Conservation (phyloP, 2,113 vertebrate genomes). For the Podarcis raffonei region DNA sequence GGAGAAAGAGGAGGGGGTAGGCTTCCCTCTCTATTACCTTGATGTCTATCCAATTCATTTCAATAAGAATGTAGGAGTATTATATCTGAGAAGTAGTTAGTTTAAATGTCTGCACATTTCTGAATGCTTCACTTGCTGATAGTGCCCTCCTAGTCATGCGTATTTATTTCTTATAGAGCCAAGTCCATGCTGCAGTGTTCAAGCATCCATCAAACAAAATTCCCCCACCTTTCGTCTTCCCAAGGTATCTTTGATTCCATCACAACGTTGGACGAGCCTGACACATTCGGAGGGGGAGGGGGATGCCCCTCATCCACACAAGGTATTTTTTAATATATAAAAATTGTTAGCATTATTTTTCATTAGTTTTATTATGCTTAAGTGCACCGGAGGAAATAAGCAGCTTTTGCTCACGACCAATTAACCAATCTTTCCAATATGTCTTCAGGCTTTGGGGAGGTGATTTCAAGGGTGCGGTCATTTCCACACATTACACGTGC, state of each 20-base stretch:
- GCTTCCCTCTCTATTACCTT: slow-evolving; percentile 2
- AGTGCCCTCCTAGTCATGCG: slow-evolving; percentile 5
- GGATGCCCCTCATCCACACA: no score
- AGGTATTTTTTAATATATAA: not conserved
- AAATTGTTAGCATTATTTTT: no score
- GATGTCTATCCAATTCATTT: slow-evolving; percentile 16
- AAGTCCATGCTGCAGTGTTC: not conserved
- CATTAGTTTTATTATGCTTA: not conserved
- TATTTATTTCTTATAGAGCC: slow-evolving; percentile 8
- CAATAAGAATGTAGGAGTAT: not conserved
- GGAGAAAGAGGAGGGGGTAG: not conserved
- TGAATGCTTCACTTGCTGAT: slow-evolving; percentile 8
- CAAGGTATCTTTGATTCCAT: not conserved
- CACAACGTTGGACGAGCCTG: not conserved
- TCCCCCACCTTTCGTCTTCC: not conserved
- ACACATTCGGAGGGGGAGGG: not conserved
- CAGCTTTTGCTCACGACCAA: not conserved
- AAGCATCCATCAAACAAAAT: not conserved
- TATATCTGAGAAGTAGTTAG: not conserved
- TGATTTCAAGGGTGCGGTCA: not conserved
- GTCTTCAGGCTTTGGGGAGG: not conserved
- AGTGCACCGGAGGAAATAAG: not conserved
- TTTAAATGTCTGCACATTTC: slow-evolving; percentile 20
- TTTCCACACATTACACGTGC: not conserved
- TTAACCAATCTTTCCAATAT: not conserved